Conservation (phyloP, 64 coral and sea anemone species). For the Stichodactyla helianthus region DNA sequence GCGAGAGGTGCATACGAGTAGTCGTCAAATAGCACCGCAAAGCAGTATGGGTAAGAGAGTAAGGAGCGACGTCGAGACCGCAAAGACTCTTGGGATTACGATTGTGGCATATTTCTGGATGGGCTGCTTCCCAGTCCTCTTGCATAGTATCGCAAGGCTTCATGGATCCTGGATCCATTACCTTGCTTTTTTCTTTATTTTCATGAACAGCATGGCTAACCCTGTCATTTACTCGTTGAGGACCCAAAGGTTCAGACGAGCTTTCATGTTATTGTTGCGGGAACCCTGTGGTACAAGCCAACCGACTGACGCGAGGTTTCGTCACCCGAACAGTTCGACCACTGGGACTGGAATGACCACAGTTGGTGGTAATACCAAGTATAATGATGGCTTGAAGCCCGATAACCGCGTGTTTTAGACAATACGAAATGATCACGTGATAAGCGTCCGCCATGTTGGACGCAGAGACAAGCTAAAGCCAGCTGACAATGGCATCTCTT, state of each 20-base stretch:
- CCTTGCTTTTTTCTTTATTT: constrained; percentile 52
- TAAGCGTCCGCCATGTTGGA: too few species aligned
- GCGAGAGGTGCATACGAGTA: constrained; percentile 36
- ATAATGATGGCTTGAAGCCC: background rate
- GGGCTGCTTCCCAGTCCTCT: constrained; percentile 49
- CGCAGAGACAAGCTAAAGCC: too few species aligned
- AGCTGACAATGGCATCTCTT: too few species aligned
- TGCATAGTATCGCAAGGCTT: constrained; percentile 51
- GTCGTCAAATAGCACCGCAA: constrained; percentile 6
- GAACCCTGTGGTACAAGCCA: constrained; percentile 51
- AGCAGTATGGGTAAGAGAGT: background rate
- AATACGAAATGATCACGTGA: background rate
- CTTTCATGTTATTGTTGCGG: constrained; percentile 27
- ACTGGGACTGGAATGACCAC: background rate
- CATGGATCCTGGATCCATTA: constrained; percentile 60
- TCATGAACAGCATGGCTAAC: constrained; percentile 64
- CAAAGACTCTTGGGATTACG: constrained; percentile 61
- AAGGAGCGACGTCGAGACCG: constrained; percentile 58
- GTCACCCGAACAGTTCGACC: background rate
- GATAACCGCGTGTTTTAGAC: background rate
- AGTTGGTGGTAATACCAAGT: background rate
- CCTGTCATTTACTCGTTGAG: constrained; percentile 59
- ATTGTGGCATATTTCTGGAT: constrained; percentile 50
- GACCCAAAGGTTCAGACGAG: constrained; percentile 40
- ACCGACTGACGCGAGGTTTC: background rate